Evolutionary conservation across 1,140 invertebrate genomes (phyloP), one percentile per base, ranked within the genome.

Genomic region (Telenomus remus): DNA sequence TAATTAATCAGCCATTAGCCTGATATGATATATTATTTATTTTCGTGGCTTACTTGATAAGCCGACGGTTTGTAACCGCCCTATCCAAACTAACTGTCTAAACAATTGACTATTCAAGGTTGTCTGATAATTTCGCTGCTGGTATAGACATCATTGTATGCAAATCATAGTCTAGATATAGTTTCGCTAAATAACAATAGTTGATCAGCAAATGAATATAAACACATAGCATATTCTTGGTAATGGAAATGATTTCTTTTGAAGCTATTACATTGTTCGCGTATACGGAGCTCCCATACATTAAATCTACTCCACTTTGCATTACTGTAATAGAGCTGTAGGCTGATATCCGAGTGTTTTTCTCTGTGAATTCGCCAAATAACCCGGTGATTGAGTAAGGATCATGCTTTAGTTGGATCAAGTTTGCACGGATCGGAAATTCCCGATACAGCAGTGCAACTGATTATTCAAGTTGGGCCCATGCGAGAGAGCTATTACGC

Each of bases 341-440:
- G 19, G 19, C 19, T 27, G 19, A 27, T 27, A 27, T 1, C 6
- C 6, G 6, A 27, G 19, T 3, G 2, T 27, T 27, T 27, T 27
- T 6, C 1, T 27, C 19, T 6, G 6, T 27, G 6, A 27, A 27
- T 27, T 27, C 2, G 19, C 1, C 6, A 27, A 27, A 68, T 66
- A 66, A 51, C 61, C 70, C 70, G 65, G 70, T 74, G 56, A 47
- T 70, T 74, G 51, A 59, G 70, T 55, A 78, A 78, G 65, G 70
- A 68, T 69, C 27, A 54, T 50, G 64, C 69, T 73, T 68, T 68
- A 66, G 48, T n/a, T 12, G 37, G 60, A 61, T 59, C 59, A 50
- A 50, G 68, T 72, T 72, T 77, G 56, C 63, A 49, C 53, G 59
- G 75, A 77, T 73, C 69, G 64, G 64, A 72, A 72, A 72, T 76